Evolutionary conservation across 2,113 vertebrate species (phyloP).

Genomic region (Chloropsis cyanopogon): DNA sequence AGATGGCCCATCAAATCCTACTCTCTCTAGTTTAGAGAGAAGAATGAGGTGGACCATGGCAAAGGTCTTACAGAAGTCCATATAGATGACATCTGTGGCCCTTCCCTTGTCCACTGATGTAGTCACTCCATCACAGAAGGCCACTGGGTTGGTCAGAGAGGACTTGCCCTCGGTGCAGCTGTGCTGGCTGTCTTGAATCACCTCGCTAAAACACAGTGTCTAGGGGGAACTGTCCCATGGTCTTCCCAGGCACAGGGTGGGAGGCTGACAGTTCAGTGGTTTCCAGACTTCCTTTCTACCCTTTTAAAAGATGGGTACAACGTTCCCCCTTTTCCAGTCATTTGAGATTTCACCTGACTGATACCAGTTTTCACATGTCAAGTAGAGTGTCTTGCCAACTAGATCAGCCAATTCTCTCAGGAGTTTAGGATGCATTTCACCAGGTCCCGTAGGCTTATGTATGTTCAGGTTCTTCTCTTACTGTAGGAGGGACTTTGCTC

Average conservation of each 20-base stretch:
- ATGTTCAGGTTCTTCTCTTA: neutral
- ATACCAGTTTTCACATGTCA: neutral
- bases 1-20: neutral
- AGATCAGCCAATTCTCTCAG: neutral
- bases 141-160: neutral
- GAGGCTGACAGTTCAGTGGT: fast-evolving
- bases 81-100: fast-evolving
- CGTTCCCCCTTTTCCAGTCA: neutral
- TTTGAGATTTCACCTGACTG: neutral
- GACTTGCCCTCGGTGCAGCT: neutral
- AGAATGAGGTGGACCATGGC: neutral
- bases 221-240: neutral
- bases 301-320: neutral
- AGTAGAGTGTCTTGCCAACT: neutral
- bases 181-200: neutral
- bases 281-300: neutral
- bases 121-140: neutral
- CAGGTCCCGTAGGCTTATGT: fast-evolving
- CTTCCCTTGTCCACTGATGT: neutral
- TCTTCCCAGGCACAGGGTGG: neutral
- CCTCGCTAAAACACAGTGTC: neutral
- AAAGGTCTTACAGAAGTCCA: neutral
- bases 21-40: neutral
- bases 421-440: neutral
- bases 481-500: neutral